These are phyloP conservation scores for Pteruthius melanotis DNA, from an alignment of 2,113 vertebrate species.

Conservation along the genomic window DNA sequence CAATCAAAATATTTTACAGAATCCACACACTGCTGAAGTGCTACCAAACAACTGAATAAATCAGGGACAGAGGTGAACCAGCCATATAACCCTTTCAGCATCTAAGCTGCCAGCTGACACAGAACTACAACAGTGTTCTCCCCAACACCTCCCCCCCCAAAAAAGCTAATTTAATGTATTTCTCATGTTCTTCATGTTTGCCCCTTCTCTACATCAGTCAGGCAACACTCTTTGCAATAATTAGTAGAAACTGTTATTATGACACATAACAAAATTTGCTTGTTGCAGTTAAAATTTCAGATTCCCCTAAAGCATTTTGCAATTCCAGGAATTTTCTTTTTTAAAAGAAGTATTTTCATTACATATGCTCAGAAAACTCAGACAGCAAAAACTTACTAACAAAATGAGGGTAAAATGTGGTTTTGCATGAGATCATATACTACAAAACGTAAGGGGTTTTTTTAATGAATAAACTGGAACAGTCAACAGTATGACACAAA, in stretches of 20 bases:
- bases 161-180: not conserved
- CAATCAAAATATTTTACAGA: not conserved
- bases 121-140: not conserved
- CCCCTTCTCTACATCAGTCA: not conserved
- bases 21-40: not conserved
- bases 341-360: not conserved
- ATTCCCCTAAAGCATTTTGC: not conserved
- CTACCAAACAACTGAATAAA: not conserved
- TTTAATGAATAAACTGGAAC: constrained; percentile 42
- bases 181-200: not conserved
- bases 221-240: not conserved
- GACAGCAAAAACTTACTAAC: not conserved
- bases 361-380: not conserved
- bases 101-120: not conserved
- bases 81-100: not conserved
- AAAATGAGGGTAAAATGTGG: not conserved
- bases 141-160: no score
- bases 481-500: constrained; percentile 52
- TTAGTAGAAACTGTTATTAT: not conserved
- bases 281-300: not conserved
- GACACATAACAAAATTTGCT: not conserved
- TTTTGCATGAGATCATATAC: constrained; percentile 31
- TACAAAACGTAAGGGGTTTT: not conserved
- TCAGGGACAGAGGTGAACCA: not conserved
- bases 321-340: not conserved